Evolutionary conservation across 2,113 vertebrate genomes (phyloP).

Genomic region (Hoplias malabaricus): DNA sequence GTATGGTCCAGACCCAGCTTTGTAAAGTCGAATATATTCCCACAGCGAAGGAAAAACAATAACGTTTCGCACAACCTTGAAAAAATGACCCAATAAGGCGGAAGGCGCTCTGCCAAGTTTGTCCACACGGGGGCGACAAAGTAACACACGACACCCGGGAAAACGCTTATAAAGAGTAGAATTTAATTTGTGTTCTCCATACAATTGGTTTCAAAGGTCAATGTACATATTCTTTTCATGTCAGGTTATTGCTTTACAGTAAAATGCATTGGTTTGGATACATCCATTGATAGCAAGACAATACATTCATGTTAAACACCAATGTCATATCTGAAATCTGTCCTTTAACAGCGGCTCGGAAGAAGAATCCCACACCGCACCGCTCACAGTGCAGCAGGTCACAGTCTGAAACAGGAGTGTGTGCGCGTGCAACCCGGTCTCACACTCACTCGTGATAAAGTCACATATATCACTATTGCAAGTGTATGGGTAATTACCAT

Average conservation of each 20-base stretch:
- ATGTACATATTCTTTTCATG: constrained; percentile 42
- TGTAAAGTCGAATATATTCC: too few species aligned
- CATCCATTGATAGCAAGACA: constrained; percentile 63
- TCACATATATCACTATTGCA: too few species aligned
- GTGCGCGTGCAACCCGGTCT: constrained; percentile 32
- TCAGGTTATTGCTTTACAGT: constrained; percentile 64
- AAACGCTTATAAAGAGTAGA: constrained; percentile 41
- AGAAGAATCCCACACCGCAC: constrained; percentile 74
- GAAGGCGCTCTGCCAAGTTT: neutral
- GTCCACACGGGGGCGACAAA: neutral
- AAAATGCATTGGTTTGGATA: constrained; percentile 62
- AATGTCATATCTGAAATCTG: constrained; percentile 68
- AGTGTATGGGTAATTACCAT: too few species aligned
- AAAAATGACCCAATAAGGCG: neutral
- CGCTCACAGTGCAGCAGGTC: constrained; percentile 88
- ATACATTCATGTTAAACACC: constrained; percentile 72
- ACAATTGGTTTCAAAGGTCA: constrained; percentile 47
- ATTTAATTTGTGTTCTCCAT: constrained; percentile 47
- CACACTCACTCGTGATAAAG: too few species aligned
- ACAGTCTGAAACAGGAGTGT: constrained; percentile 74
- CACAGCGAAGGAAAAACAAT: neutral
- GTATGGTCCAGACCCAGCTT: neutral
- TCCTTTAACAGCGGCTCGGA: constrained; percentile 67
- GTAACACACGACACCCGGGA: neutral
- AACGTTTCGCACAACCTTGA: neutral